Percentiles rank a stretch among this genome's conserved stretches.
phyloP scores from a whole-genome alignment of 2,888 invertebrate genomes.

The Galeopsomyia nigrocyanea region DNA sequence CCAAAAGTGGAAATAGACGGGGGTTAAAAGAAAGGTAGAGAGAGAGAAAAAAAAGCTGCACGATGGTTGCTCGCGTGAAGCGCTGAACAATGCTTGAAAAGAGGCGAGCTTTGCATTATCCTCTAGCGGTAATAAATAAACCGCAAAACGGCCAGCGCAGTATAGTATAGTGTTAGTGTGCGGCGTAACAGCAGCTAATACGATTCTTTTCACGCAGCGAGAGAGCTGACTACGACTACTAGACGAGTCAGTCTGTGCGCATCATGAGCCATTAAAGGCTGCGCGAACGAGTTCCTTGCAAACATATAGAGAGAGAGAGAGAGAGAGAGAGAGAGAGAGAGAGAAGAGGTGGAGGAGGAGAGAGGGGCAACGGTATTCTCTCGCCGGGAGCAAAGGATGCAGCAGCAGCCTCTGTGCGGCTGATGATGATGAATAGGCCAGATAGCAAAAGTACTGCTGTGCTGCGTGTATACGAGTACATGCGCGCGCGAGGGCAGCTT shows the following conservation, averaged over 20 bases:
- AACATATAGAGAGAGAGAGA: slow-evolving; percentile 1
- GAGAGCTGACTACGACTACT: slow-evolving; percentile 7
- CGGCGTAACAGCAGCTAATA: slow-evolving; percentile 24
- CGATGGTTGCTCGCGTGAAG: background rate
- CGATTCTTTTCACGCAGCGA: slow-evolving; percentile 40
- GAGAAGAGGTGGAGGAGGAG: too few species aligned
- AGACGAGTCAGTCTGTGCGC: background rate
- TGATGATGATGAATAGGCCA: slow-evolving; percentile 55
- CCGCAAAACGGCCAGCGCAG: slow-evolving; percentile 27
- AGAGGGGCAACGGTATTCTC: slow-evolving; percentile 17
- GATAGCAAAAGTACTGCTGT: slow-evolving; percentile 53
- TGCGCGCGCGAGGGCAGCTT: slow-evolving; percentile 35
- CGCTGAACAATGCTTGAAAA: slow-evolving; percentile 19
- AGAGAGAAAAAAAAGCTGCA: background rate
- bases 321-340: slow-evolving; percentile 1
- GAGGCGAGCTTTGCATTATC: slow-evolving; percentile 9
- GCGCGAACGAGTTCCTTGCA: slow-evolving; percentile 31
- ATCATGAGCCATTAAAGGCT: slow-evolving; percentile 23
- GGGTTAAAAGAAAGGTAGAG: background rate
- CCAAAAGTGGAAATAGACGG: too few species aligned
- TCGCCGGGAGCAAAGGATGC: slow-evolving; percentile 32
- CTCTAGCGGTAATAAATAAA: slow-evolving; percentile 35
- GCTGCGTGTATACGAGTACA: slow-evolving; percentile 43
- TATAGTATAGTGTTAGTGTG: too few species aligned
- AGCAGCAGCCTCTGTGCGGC: slow-evolving; percentile 4